Evolutionary conservation across 2,888 invertebrate species (phyloP).

Genomic region (Luperina testacea): DNA sequence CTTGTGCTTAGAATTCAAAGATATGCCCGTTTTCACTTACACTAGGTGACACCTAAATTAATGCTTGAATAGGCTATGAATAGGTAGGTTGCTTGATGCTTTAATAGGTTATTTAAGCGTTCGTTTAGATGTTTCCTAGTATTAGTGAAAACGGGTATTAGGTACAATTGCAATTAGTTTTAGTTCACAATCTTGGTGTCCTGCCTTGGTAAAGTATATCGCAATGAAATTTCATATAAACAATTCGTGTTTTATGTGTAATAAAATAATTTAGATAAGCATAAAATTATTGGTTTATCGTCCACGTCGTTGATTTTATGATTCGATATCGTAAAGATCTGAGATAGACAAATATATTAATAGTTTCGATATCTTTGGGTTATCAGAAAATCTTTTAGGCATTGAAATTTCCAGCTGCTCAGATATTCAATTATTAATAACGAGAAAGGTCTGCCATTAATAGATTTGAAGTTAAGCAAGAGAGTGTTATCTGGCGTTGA

Average conservation of each 20-base stretch:
- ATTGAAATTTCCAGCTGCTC: not conserved
- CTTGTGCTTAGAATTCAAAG: not conserved
- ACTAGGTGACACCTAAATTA: not conserved
- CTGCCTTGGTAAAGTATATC: not conserved
- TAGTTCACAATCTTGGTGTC: not conserved
- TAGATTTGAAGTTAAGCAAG: not conserved
- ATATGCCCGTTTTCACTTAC: not conserved
- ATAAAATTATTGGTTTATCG: conserved; percentile 26
- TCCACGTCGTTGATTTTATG: conserved; percentile 27
- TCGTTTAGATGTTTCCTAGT: not conserved
- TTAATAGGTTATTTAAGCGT: not conserved
- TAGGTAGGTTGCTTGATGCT: not conserved
- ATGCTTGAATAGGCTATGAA: not conserved
- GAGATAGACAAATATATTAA: conserved; percentile 17
- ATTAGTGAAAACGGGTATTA: not conserved
- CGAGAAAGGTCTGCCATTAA: not conserved
- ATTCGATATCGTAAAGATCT: conserved; percentile 43
- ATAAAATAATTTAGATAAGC: conserved; percentile 27
- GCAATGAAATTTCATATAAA: not conserved
- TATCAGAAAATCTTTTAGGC: conserved; percentile 3
- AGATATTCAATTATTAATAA: not conserved
- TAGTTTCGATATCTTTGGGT: conserved; percentile 23
- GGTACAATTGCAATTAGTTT: not conserved
- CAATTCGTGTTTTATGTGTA: not conserved
- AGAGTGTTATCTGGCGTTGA: not conserved